A percentile compares a stretch with the other conserved stretches of the same genome.
Conservation (phyloP, 2,888 invertebrate species). For the Stenotaenia linearis region DNA sequence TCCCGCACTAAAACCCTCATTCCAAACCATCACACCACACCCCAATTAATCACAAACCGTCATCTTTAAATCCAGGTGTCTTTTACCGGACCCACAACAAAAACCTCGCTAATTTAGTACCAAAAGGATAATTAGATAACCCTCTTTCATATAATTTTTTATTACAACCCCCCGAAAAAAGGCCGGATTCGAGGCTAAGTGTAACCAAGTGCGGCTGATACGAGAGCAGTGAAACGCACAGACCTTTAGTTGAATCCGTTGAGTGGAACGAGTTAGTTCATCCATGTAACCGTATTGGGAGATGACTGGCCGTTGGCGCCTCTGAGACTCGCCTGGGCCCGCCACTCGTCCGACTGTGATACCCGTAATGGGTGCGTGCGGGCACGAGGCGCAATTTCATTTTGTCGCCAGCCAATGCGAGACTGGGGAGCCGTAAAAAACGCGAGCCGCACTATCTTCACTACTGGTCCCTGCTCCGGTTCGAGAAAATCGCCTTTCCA, state of each 20-base stretch:
- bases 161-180: too few species aligned
- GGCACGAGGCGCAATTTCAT: constrained; percentile 9
- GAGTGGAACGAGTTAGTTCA: constrained; percentile 9
- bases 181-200: background rate
- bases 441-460: background rate
- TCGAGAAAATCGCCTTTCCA: background rate
- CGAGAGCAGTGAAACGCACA: background rate
- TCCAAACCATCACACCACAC: too few species aligned
- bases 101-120: too few species aligned
- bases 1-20: too few species aligned
- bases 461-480: background rate
- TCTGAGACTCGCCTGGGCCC: background rate
- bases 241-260: constrained; percentile 9
- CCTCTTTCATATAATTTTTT: too few species aligned
- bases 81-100: too few species aligned
- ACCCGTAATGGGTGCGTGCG: background rate
- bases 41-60: too few species aligned
- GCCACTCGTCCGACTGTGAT: constrained; percentile 4
- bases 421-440: constrained; percentile 1
- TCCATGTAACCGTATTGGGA: constrained; percentile 9
- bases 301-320: constrained; percentile 9
- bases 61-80: too few species aligned
- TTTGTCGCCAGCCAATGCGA: constrained; percentile 9
- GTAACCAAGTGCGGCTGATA: background rate
- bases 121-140: background rate